phyloP scores from a whole-genome alignment of 53 echinoderm and acorn worm species.

The Paracentrotus lividus region DNA sequence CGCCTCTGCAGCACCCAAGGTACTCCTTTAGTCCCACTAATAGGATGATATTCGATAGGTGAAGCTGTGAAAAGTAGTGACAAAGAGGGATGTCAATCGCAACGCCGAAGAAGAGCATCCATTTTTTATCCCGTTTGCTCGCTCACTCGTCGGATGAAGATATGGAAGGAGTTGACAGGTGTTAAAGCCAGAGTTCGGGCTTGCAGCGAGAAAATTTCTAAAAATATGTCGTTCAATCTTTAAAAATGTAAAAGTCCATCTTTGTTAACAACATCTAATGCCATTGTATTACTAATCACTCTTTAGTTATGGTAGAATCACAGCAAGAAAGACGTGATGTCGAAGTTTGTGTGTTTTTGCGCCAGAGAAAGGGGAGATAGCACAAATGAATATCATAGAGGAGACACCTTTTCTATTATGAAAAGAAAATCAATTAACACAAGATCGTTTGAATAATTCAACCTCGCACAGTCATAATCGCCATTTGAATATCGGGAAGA shows the following conservation, averaged over 20 bases:
- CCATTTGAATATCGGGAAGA: not conserved
- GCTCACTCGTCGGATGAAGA: slow-evolving; percentile 62
- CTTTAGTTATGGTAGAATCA: too few species aligned
- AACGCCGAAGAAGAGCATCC: slow-evolving; percentile 50
- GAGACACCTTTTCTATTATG: not conserved
- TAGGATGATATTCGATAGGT: slow-evolving; percentile 69
- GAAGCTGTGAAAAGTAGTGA: slow-evolving; percentile 70
- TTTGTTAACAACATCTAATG: not conserved
- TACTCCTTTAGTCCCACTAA: slow-evolving; percentile 64
- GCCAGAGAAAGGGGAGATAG: not conserved
- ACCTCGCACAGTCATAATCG: not conserved
- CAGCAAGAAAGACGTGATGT: not conserved
- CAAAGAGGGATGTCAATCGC: slow-evolving; percentile 68
- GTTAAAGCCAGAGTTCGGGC: slow-evolving; percentile 18
- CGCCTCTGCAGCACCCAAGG: slow-evolving; percentile 65
- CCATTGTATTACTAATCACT: too few species aligned
- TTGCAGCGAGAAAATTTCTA: not conserved
- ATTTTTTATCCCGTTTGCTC: slow-evolving; percentile 59
- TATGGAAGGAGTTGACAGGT: slow-evolving; percentile 67
- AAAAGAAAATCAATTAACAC: slow-evolving; percentile 20
- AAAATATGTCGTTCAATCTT: not conserved
- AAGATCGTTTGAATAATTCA: not conserved
- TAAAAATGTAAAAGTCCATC: not conserved
- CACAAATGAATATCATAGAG: not conserved
- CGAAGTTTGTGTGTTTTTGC: not conserved